Base-by-base conservation (phyloP, 2,888 invertebrate genomes). In the Ctenicera cuprea region DNA sequence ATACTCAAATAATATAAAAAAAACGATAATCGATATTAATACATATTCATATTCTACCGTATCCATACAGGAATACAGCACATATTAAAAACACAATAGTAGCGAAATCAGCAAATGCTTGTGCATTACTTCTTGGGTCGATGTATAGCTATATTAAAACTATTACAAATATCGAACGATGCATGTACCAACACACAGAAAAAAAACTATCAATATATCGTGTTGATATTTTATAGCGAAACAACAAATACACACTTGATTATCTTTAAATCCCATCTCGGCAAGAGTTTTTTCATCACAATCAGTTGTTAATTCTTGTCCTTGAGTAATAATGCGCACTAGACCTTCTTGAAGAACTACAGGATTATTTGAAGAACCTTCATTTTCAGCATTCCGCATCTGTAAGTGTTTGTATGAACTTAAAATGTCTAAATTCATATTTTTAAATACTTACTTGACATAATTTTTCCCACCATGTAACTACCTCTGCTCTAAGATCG, bases 241-340 rank as follows among this genome's bases (percentile, higher is more conserved):
- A 41, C 2, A 14, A 14, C n/a, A 3, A 41, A 3, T 14, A 14
- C 18, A 69, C 80, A 93, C 94, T 90, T 97, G 97, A 84, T 95
- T 94, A 85, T 98, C 97, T 85, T 97, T 98, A 84, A 97, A 96
- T 20, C 97, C 96, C 90, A 97, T 94, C 85, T 97, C 97, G 43
- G 93, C 93, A 1, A 97, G 88, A 1, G 95, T 95, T 80, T 97
- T 94, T 84, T 97, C 97, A 85, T 98, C 97, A 81, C 95, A 95
- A 82, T 98, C 97, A 3, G 95, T 94, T 0, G 95, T 95, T 7
- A 98, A 88, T 85, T 98, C 98, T 86, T 97, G 97, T 0, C 97
- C 97, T 84, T 95, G 94, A 0, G 97, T 97, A 77, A 97, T 97
- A 90, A 97, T 96, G 52, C 97, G 89, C 64, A 97, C 91, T 0